Evolutionary conservation across 1,140 invertebrate species (phyloP), one percentile per base, ranked within the genome.

Genomic region (Probaryconus sp.): DNA sequence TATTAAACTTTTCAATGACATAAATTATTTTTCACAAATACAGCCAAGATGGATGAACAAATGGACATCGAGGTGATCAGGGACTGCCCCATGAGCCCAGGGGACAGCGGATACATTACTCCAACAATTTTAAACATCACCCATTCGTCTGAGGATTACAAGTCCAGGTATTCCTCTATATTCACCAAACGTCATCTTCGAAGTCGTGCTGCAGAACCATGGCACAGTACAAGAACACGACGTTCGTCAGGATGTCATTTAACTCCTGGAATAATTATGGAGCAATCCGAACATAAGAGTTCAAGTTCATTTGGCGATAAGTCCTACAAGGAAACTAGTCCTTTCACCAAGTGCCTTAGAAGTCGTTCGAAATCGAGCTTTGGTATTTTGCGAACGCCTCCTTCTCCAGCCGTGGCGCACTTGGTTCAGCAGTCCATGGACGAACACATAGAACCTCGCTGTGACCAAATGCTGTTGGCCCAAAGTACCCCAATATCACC

Each of bases 101-200:
- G 30, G 5, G 83, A 86, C 56, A 85, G 84, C 16, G 85, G 85
- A 2, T 86, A 86, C 16, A 24, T 83, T 13, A 79, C 78, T 1
- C 43, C 79, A 0, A 51, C 40, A 10, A 40, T 10, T 11, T 11
- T 73, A 0, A 33, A 9, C 56, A 65, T 17, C 69, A 65, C 1
- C 33, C 78, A 16, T 2, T 20, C 17, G 16, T 48, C 10, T n/a
- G n/a, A 24, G 2, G 21, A 51, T n/a, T 53, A 17, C 0, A 48
- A 58, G 6, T 56, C 61, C 0, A 65, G 67, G 50, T 53, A 65
- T 9, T 60, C 79, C 0, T 55, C 63, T 1, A 30, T 65, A 3
- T 45, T 75, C 2, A 61, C 61, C 2, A 83, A 79, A 17, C 72
- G 80, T 31, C 76, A 76, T 2, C 58, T 70, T 16, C 77, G 82